A percentile compares a stretch with the other conserved stretches of the same genome.
Conservation (phyloP, 1,140 invertebrate genomes). For the Aphaenogaster rudis region DNA sequence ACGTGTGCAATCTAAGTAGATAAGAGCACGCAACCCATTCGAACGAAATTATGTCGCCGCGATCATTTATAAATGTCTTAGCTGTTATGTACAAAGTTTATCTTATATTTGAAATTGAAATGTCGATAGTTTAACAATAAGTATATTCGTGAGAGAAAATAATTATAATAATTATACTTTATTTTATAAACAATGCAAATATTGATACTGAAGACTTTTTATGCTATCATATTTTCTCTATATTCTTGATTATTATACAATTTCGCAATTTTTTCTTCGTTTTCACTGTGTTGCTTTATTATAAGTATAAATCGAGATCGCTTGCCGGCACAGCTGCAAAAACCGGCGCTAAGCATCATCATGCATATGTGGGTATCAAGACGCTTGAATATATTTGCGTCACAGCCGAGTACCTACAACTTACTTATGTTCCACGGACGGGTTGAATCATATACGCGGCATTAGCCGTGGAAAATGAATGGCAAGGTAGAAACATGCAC, state of each 20-base stretch:
- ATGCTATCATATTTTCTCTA: background rate
- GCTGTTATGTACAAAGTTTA: background rate
- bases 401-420: background rate
- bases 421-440: background rate
- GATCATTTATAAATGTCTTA: conserved; percentile 16
- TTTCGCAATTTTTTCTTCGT: background rate
- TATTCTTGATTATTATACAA: background rate
- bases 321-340: background rate
- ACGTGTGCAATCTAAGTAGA: background rate
- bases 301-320: background rate
- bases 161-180: background rate
- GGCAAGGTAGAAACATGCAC: background rate
- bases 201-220: background rate
- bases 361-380: conserved; percentile 9
- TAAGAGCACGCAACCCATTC: conserved; percentile 2
- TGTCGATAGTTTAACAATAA: background rate
- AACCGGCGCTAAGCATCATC: background rate
- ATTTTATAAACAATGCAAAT: background rate
- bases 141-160: background rate
- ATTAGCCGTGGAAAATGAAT: conserved; percentile 16
- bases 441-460: background rate
- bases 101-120: background rate
- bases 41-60: background rate
- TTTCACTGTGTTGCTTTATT: background rate
- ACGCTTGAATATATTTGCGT: conserved; percentile 10